Conservation (phyloP, 2,888 invertebrate genomes). For the Notocelia uddmanniana region DNA sequence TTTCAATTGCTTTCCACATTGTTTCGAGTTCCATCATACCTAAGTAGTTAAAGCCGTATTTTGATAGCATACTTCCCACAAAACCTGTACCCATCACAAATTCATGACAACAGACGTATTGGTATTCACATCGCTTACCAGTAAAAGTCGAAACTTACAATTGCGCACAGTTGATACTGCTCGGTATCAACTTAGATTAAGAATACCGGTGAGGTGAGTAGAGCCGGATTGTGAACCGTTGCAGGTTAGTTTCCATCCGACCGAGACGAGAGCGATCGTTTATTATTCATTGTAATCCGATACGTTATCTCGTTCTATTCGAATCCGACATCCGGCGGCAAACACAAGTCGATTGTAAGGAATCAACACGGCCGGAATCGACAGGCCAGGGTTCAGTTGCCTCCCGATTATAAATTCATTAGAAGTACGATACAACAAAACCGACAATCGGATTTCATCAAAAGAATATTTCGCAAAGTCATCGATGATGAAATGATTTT, state of each 20-base stretch:
- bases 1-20: neutral
- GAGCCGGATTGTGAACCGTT: neutral
- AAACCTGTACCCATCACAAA: neutral
- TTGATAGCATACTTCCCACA: conserved; percentile 20
- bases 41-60: neutral
- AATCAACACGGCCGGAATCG: conserved; percentile 41
- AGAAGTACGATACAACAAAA: neutral
- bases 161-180: neutral
- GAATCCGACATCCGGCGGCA: conserved; percentile 60
- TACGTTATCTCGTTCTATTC: conserved; percentile 64
- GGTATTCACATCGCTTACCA: neutral
- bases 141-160: neutral
- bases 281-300: conserved; percentile 78
- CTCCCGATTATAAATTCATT: neutral
- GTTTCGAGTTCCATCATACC: neutral
- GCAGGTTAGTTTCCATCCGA: conserved; percentile 44
- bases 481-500: too few species aligned
- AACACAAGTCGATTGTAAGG: conserved; percentile 57
- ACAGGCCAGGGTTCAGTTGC: conserved; percentile 19
- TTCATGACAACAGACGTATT: conserved; percentile 1
- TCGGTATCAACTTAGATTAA: neutral
- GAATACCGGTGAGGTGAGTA: neutral
- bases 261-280: conserved; percentile 63
- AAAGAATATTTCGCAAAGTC: too few species aligned
- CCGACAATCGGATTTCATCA: too few species aligned